Evolutionary conservation across 2,888 invertebrate genomes (phyloP), one percentile per base, ranked within the genome.

Genomic region (Brachyptera putata): DNA sequence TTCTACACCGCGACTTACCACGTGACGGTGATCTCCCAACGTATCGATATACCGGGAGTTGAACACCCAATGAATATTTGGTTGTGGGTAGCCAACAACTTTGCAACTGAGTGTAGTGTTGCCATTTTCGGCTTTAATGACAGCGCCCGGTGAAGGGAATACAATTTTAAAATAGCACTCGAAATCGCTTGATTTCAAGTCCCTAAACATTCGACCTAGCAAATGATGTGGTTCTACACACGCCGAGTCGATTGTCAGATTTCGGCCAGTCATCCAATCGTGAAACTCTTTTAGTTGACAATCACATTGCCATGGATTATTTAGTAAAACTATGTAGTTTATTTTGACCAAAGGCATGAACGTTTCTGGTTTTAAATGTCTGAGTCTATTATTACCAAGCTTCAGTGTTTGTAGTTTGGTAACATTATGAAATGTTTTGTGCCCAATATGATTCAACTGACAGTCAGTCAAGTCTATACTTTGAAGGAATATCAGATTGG

Each of bases 301-400:
- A 70, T 94, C 91, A 71, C 95, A 95, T 62, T 86, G 82, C 94
- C 94, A 95, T 0, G 88, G 89, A 72, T 95, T 95, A 63, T 86
- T 84, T 64, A 85, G 84, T 1, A 94, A 78, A 58, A 86, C 86
- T 43, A 95, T 76, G 68, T 87, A 87, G 24, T 83, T 82, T 57
- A 94, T 74, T 64, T 84, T 85, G 24, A 73, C 71, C 58, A 70
- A 64, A 50, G 65, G 64, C 9, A 56, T 56, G 53, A 68, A 30
- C 4, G 61, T 57, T 18, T 61, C 62, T 5, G 60, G 56, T 68
- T 81, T 81, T 50, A 93, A 73, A 57, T 80, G 79, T 57, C 84
- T 84, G 58, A 95, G 75, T 68, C 83, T 84, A 72, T 95, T 95
- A 37, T 84, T 82, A 65, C 86, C 83, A 62, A 95, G 75, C 64